phyloP scores from a whole-genome alignment of 2,888 invertebrate genomes.

The Pandemis corylana region DNA sequence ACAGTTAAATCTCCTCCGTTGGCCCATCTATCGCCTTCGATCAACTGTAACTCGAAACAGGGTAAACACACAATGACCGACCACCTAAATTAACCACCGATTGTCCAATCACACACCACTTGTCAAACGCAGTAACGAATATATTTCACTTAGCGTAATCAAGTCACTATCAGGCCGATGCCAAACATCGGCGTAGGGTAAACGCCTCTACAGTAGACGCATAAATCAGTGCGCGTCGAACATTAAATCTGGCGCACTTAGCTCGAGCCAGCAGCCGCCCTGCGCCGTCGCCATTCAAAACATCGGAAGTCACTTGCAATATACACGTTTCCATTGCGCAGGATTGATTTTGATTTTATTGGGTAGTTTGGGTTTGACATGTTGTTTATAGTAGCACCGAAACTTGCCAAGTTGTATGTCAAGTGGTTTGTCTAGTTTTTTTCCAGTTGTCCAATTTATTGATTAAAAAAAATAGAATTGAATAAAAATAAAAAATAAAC shows the following conservation, averaged over 20 bases:
- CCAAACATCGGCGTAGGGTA: conserved; percentile 20
- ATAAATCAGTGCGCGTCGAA: conserved; percentile 69
- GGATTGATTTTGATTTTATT: no score
- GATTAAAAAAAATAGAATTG: no score
- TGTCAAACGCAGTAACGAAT: not conserved
- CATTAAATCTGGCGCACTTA: conserved; percentile 64
- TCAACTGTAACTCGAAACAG: not conserved
- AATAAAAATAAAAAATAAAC: no score
- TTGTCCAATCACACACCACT: not conserved
- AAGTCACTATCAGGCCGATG: not conserved
- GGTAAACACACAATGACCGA: not conserved
- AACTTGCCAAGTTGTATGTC: no score
- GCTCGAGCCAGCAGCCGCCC: conserved; percentile 53
- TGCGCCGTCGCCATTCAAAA: conserved; percentile 50
- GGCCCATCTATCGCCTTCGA: no score
- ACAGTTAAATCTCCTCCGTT: no score
- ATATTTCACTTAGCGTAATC: conserved; percentile 1
- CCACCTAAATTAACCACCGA: not conserved
- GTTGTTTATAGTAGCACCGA: no score
- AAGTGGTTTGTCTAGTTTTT: no score
- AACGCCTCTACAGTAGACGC: conserved; percentile 54
- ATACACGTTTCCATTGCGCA: conserved; percentile 49
- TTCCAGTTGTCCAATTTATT: no score
- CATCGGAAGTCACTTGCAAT: conserved; percentile 55
- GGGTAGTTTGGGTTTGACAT: no score